Base-by-base conservation (phyloP, 2,113 vertebrate species). In the Semicossyphus pulcher region DNA sequence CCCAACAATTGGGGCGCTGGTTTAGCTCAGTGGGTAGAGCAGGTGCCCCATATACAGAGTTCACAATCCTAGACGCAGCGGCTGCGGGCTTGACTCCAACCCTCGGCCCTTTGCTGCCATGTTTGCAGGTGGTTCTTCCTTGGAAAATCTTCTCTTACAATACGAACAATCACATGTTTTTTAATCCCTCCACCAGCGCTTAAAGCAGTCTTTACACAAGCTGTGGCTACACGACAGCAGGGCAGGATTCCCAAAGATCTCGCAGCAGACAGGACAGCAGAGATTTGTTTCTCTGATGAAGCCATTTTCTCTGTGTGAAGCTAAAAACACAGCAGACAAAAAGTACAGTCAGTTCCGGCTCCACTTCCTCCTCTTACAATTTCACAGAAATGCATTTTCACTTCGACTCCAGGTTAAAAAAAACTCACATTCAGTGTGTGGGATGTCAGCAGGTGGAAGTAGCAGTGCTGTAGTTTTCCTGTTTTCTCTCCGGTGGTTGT, bases 221-320 rank as follows among this genome's bases (percentile, higher is more conserved):
- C 25, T 32, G 1, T 51, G 68, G 29, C 58, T 31, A 21, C 45
- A 52, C 60, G 36, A 71, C 36, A 63, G 45, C 16, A 60, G 49
- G 39, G 62, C 37, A 25, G 28, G 20, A 36, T 11, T 44, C 18
- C 39, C 21, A 49, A 36, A 62, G 42, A 62, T 56, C 64, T 59
- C 29, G 34, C 48, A 75, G 65, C 65, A 41, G 20, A 69, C 39
- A 6, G 18, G n/a, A 39, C 28, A 25, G 37, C 12, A 4, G 20
- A 68, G 9, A 37, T 52, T 68, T n/a, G n/a, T 53, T 62, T 26
- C 12, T 59, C 34, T 21, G 23, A 60, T 9, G 28, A 31, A 51
- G 52, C 36, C n/a, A 48, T 52, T 53, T 70, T 45, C 34, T 37
- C 28, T 57, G n/a, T 21, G n/a, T 70, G 25, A 61, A 53, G 41